Conservation (phyloP, 1,140 invertebrate genomes). For the Brachionus paranguensis region DNA sequence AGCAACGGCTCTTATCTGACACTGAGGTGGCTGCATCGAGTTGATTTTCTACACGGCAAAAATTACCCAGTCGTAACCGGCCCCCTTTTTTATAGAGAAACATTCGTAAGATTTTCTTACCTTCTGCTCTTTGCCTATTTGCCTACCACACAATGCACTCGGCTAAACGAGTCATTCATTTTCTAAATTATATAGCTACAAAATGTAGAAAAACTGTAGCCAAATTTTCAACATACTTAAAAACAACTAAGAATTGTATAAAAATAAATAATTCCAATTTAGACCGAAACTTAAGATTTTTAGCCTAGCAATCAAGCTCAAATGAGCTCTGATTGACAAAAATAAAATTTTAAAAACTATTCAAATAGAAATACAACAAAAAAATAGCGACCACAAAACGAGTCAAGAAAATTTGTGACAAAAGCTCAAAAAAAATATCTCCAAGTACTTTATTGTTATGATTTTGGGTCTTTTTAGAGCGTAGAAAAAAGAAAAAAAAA, state of each 20-base stretch:
- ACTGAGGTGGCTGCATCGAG: no score
- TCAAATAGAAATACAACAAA: not conserved
- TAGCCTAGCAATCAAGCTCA: not conserved
- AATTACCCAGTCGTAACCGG: no score
- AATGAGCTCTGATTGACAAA: not conserved
- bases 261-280: not conserved
- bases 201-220: no score
- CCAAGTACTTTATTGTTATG: not conserved
- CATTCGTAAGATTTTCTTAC: no score
- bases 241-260: not conserved
- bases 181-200: no score
- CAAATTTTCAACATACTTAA: not conserved
- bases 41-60: no score
- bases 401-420: not conserved
- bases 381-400: not conserved
- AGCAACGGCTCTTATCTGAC: no score
- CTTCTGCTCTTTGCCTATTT: no score
- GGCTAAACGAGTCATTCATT: no score
- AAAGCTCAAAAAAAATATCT: not conserved
- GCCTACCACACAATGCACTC: no score
- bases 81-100: no score
- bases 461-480: not conserved
- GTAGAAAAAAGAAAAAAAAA: not conserved
- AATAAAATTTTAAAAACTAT: not conserved
- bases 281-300: not conserved